phyloP scores from a whole-genome alignment of 1,140 invertebrate genomes.

The Brachionus angularis region DNA sequence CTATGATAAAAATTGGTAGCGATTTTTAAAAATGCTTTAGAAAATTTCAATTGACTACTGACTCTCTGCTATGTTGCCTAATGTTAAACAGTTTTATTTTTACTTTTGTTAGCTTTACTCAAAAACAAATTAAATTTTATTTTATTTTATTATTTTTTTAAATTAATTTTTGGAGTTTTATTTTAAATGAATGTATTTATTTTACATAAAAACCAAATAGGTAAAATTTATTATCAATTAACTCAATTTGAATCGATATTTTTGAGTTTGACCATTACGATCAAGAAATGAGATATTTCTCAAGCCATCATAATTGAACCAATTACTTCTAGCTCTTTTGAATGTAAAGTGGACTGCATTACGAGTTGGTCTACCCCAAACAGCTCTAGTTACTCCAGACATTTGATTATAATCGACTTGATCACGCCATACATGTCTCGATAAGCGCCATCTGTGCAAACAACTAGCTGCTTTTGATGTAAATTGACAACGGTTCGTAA shows the following conservation, averaged over 20 bases:
- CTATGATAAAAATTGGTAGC: too few species aligned
- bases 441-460: conserved; percentile 72
- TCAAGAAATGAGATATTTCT: conserved; percentile 36
- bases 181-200: too few species aligned
- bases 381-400: conserved; percentile 76
- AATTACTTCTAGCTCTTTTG: conserved; percentile 34
- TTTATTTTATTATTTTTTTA: too few species aligned
- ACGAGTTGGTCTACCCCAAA: conserved; percentile 63
- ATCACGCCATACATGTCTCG: conserved; percentile 78
- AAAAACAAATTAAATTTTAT: too few species aligned
- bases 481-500: conserved; percentile 69
- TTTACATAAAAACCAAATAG: too few species aligned
- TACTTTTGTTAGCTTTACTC: too few species aligned
- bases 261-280: conserved; percentile 19
- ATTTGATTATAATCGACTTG: conserved; percentile 85
- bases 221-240: too few species aligned
- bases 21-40: too few species aligned
- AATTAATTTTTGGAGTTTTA: too few species aligned
- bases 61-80: too few species aligned
- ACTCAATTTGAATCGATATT: conserved; percentile 16
- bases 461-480: conserved; percentile 61
- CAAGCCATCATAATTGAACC: conserved; percentile 42
- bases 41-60: too few species aligned
- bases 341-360: conserved; percentile 43
- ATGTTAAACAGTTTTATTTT: too few species aligned